A percentile compares a stretch with the other conserved stretches of the same genome.
phyloP scores from a whole-genome alignment of 1,140 invertebrate species.

The Diploscapter pachys region DNA sequence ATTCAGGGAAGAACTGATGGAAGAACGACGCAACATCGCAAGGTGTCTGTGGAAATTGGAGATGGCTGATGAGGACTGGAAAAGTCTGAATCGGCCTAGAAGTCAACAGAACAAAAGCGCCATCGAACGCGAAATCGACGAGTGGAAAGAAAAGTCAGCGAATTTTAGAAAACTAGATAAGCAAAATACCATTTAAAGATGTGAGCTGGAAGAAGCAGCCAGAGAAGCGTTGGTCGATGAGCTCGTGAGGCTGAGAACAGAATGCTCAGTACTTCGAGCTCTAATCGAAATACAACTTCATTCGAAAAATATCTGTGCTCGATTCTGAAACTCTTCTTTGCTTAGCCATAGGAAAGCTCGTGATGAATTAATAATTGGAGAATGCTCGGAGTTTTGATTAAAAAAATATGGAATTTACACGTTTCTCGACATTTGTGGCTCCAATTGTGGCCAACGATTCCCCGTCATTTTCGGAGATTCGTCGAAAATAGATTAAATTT shows the following conservation, averaged over 20 bases:
- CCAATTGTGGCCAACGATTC: too few relatives aligned
- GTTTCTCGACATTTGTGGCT: too few relatives aligned
- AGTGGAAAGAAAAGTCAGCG: background rate
- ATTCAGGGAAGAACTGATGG: slow-evolving; percentile 23
- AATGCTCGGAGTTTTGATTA: too few relatives aligned
- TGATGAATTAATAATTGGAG: too few relatives aligned
- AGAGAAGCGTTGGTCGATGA: slow-evolving; percentile 6
- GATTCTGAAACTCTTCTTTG: too few relatives aligned
- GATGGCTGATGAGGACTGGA: background rate
- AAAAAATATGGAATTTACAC: too few relatives aligned
- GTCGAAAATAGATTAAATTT: too few relatives aligned
- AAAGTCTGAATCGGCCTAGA: too few relatives aligned
- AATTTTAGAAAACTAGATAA: background rate
- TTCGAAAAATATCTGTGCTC: too few relatives aligned
- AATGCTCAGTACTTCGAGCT: slow-evolving; percentile 22
- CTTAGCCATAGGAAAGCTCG: too few relatives aligned
- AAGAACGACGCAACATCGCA: slow-evolving; percentile 19
- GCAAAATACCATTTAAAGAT: background rate
- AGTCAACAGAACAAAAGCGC: too few relatives aligned
- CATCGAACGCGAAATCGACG: background rate
- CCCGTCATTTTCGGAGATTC: too few relatives aligned
- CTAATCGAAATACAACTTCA: slow-evolving; percentile 21
- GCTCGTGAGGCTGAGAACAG: slow-evolving; percentile 12
- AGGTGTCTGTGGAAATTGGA: slow-evolving; percentile 13
- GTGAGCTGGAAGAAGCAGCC: background rate